Evolutionary conservation across 2,888 invertebrate genomes (phyloP).

Genomic region (Boloria selene): DNA sequence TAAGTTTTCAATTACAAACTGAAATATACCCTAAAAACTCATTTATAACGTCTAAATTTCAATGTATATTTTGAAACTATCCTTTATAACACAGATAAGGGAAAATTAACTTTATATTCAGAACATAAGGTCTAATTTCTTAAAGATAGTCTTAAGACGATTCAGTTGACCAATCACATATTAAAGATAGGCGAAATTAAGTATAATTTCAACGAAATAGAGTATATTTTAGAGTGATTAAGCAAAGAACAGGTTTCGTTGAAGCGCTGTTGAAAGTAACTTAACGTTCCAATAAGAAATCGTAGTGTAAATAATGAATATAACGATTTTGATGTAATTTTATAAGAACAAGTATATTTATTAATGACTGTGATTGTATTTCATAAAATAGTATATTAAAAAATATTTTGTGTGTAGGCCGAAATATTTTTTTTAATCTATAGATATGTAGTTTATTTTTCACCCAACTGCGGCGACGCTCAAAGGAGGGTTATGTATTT

Average conservation of each 20-base stretch:
- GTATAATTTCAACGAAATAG: constrained; percentile 18
- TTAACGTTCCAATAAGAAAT: constrained; percentile 39
- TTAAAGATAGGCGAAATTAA: constrained; percentile 13
- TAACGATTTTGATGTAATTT: too few relatives aligned
- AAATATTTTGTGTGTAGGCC: too few relatives aligned
- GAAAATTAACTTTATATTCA: constrained; percentile 27
- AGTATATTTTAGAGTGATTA: constrained; percentile 29
- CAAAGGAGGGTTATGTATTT: too few relatives aligned
- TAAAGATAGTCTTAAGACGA: constrained; percentile 7
- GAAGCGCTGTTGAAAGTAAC: constrained; percentile 44
- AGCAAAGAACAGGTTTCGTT: constrained; percentile 40
- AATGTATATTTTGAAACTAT: constrained; percentile 5
- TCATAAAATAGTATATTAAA: too few relatives aligned
- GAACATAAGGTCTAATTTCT: constrained; percentile 9
- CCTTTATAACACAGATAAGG: neutral
- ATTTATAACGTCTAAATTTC: neutral
- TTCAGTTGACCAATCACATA: constrained; percentile 46
- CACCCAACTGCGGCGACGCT: too few relatives aligned
- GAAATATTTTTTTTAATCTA: too few relatives aligned
- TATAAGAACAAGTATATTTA: too few relatives aligned
- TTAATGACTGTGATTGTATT: too few relatives aligned
- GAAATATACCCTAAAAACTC: constrained; percentile 20
- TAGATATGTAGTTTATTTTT: too few relatives aligned
- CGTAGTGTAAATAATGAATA: neutral
- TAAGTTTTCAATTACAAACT: constrained; percentile 36